Percentiles rank a stretch among this genome's conserved stretches.
Evolutionary conservation across 2,888 invertebrate species (phyloP).

Genomic region (Cabera pusaria): DNA sequence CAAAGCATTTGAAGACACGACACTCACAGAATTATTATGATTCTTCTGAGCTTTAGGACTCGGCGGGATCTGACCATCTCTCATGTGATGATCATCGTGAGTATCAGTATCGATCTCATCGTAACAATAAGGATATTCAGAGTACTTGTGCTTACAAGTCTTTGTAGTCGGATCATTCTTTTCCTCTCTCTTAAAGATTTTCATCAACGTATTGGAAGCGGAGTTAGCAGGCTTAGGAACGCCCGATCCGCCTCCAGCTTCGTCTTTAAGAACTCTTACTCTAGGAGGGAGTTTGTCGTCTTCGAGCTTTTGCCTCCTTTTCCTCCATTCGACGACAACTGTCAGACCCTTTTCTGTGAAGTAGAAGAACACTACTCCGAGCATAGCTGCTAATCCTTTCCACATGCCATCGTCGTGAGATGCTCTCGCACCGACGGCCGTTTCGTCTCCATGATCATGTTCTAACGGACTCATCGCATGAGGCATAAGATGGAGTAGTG

Average conservation of each 20-base stretch:
- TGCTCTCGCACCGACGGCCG: constrained; percentile 32
- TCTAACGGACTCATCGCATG: constrained; percentile 86
- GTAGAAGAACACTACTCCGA: constrained; percentile 94
- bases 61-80: constrained; percentile 68
- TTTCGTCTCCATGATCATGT: constrained; percentile 42
- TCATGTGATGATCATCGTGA: constrained; percentile 84
- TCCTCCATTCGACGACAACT: constrained; percentile 91
- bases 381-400: constrained; percentile 92
- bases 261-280: constrained; percentile 89
- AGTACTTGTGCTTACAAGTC: constrained; percentile 93
- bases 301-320: constrained; percentile 87
- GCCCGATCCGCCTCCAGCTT: constrained; percentile 70
- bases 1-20: constrained; percentile 73
- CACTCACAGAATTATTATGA: constrained; percentile 74
- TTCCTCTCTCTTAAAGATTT: constrained; percentile 71
- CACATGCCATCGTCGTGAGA: constrained; percentile 89
- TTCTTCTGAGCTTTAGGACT: constrained; percentile 69
- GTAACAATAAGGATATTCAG: constrained; percentile 94
- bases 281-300: constrained; percentile 86
- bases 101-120: constrained; percentile 91
- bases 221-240: constrained; percentile 66
- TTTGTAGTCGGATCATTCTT: constrained; percentile 82
- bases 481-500: constrained; percentile 94
- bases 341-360: constrained; percentile 92
- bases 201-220: constrained; percentile 68